These are phyloP conservation scores for Sitta europaea DNA, from an alignment of 2,113 vertebrate genomes.

Conservation along the genomic window DNA sequence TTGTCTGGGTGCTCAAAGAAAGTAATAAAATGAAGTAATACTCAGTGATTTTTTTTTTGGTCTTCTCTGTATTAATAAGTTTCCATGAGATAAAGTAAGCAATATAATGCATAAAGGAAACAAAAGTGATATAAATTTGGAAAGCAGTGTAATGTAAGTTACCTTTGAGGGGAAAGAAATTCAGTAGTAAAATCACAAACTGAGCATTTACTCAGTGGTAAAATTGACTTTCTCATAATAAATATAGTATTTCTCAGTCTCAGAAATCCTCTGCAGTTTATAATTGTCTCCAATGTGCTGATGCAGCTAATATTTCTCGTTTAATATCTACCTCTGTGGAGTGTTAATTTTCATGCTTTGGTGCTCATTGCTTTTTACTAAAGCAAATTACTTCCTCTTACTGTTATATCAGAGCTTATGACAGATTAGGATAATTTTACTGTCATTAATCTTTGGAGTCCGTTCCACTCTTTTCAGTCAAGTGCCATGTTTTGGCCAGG, in stretches of 20 bases:
- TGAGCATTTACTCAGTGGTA: background rate
- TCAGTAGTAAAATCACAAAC: background rate
- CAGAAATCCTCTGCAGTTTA: background rate
- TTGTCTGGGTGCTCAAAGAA: background rate
- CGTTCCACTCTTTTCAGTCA: background rate
- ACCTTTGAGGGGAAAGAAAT: background rate
- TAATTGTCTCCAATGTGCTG: slow-evolving; percentile 31
- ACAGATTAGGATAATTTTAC: slow-evolving; percentile 44
- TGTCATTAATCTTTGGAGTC: slow-evolving; percentile 51
- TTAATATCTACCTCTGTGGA: slow-evolving; percentile 48
- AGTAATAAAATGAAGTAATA: background rate
- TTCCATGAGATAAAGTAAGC: slow-evolving; percentile 14
- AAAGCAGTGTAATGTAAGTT: background rate
- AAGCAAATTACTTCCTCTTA: slow-evolving; percentile 34
- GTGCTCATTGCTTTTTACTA: slow-evolving; percentile 44
- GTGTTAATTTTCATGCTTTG: slow-evolving; percentile 56
- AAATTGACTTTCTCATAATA: slow-evolving; percentile 21
- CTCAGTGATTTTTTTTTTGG: background rate
- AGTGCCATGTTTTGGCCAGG: background rate
- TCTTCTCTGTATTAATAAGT: background rate
- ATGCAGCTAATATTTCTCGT: slow-evolving; percentile 54
- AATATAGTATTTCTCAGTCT: background rate
- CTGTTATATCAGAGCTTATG: slow-evolving; percentile 29
- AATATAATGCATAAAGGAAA: background rate
- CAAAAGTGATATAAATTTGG: background rate